Conservation (phyloP, 2,888 invertebrate genomes). For the Coenonympha glycerion region DNA sequence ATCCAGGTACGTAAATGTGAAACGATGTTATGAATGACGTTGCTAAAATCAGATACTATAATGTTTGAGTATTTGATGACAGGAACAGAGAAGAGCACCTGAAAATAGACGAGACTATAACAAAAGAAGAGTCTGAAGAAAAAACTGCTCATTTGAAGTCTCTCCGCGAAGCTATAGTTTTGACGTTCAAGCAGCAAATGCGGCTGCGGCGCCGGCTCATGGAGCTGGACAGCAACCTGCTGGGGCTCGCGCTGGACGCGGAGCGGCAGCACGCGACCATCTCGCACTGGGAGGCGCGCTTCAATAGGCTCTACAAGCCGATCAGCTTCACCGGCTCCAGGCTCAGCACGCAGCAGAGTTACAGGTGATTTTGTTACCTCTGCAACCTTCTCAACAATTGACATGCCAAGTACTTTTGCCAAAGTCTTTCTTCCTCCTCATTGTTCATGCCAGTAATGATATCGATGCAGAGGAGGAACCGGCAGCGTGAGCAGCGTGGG, state of each 20-base stretch:
- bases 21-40: too few relatives aligned
- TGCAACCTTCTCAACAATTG: not conserved
- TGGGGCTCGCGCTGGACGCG: constrained; percentile 90
- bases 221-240: constrained; percentile 91
- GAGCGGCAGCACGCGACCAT: constrained; percentile 92
- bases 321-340: constrained; percentile 74
- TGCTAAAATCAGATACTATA: too few relatives aligned
- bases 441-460: not conserved
- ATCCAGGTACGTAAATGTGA: constrained; percentile 50
- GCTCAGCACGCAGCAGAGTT: constrained; percentile 78
- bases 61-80: not conserved
- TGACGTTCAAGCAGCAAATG: constrained; percentile 95
- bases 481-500: constrained; percentile 39
- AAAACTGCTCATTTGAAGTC: constrained; percentile 75
- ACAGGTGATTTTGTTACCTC: constrained; percentile 51
- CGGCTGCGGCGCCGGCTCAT: constrained; percentile 88
- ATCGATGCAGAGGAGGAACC: constrained; percentile 31
- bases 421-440: too few relatives aligned
- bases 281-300: constrained; percentile 90
- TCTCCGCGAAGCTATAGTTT: constrained; percentile 89
- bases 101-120: constrained; percentile 41
- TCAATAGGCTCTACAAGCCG: constrained; percentile 83
- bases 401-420: not conserved
- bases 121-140: constrained; percentile 49
- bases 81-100: constrained; percentile 56